A percentile compares a stretch with the other conserved stretches of the same genome.
Evolutionary conservation across 1,140 invertebrate genomes (phyloP).

Genomic region (Drosophila orena): DNA sequence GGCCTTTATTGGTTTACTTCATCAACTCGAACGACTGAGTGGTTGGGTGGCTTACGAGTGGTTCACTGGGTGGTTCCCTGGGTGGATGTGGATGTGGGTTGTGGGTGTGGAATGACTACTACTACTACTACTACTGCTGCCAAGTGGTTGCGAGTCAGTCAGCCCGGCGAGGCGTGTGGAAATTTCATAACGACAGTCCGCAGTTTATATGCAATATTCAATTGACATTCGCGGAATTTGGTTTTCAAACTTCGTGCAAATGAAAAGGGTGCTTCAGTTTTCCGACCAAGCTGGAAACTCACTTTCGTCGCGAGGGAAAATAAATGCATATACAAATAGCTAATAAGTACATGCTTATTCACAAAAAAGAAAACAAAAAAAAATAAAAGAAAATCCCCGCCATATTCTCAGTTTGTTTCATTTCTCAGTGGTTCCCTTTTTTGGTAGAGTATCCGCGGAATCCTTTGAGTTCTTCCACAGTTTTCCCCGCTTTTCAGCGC

Average conservation of each 20-base stretch:
- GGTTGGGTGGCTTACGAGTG: slow-evolving; percentile 5
- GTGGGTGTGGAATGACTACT: not conserved
- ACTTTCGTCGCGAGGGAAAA: too few relatives aligned
- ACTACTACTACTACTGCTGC: not conserved
- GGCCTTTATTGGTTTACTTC: slow-evolving; percentile 79
- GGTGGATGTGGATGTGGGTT: not conserved
- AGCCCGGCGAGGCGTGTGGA: slow-evolving; percentile 63
- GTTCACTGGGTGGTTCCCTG: not conserved
- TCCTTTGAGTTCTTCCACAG: not conserved
- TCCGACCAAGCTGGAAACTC: not conserved
- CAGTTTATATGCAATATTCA: slow-evolving; percentile 77
- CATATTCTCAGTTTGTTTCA: too few relatives aligned
- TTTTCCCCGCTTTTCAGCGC: not conserved
- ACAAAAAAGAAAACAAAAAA: too few relatives aligned
- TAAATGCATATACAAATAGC: not conserved
- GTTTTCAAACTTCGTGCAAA: slow-evolving; percentile 13
- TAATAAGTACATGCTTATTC: too few relatives aligned
- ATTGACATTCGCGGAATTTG: slow-evolving; percentile 75
- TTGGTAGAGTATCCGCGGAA: not conserved
- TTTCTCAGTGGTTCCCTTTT: too few relatives aligned
- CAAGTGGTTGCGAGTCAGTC: slow-evolving; percentile 21
- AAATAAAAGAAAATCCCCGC: too few relatives aligned
- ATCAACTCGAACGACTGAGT: slow-evolving; percentile 69
- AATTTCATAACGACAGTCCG: slow-evolving; percentile 70
- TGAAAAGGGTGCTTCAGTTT: not conserved